Percentiles rank a stretch among this genome's conserved stretches.
Conservation (phyloP, 1,140 invertebrate genomes). For the Planococcus citri region DNA sequence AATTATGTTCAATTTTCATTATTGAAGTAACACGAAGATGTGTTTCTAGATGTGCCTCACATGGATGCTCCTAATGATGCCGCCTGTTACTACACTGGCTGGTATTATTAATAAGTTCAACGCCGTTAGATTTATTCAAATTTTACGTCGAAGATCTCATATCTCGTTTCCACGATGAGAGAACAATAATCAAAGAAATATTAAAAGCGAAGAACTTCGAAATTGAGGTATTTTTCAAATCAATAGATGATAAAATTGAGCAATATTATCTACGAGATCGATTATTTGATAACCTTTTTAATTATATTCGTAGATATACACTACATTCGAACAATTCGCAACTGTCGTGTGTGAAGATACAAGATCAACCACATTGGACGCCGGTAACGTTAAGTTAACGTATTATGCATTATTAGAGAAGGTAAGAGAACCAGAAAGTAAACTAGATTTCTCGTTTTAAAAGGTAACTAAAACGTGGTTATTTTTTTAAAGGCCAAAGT, state of each 20-base stretch:
- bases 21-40: no score
- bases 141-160: constrained; percentile 99
- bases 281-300: no score
- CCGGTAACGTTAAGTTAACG: constrained; percentile 92
- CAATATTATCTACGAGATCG: no score
- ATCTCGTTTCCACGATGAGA: constrained; percentile 93
- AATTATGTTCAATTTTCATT: no score
- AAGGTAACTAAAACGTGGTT: background rate
- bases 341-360: constrained; percentile 91
- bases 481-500: constrained; percentile 55
- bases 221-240: constrained; percentile 46
- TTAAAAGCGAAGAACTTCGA: constrained; percentile 83
- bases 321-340: constrained; percentile 91
- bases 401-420: constrained; percentile 89
- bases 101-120: no score
- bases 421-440: constrained; percentile 39
- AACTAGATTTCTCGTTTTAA: background rate
- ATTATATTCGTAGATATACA: constrained; percentile 44
- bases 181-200: constrained; percentile 97
- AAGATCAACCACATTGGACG: constrained; percentile 79
- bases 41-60: no score
- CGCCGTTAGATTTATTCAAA: constrained; percentile 95
- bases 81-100: no score
- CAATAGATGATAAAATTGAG: no score
- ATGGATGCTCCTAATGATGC: no score